A percentile compares a stretch with the other conserved stretches of the same genome.
Evolutionary conservation across 2,797 vertebrate species (phyloP).

Genomic region (Glyptemys insculpta): DNA sequence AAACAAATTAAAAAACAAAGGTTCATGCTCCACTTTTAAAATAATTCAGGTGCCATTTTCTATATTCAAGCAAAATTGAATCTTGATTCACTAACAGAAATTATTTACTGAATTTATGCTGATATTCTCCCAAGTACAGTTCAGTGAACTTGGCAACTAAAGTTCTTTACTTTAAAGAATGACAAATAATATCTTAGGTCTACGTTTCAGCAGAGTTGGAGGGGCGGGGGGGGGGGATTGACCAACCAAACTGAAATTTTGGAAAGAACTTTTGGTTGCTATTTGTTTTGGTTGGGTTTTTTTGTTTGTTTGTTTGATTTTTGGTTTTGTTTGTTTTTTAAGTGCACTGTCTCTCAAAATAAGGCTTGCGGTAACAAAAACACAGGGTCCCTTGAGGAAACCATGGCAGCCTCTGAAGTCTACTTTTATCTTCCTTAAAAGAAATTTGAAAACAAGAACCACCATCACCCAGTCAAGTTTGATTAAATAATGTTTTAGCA

Average conservation of each 20-base stretch:
- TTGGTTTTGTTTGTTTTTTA: not conserved
- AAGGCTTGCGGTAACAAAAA: not conserved
- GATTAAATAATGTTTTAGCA: not conserved
- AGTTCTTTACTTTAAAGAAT: not conserved
- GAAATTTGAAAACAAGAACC: not conserved
- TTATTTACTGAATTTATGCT: not conserved
- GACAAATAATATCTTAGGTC: not conserved
- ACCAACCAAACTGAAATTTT: not conserved
- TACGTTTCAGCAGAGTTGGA: not conserved
- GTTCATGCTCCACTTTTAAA: not conserved
- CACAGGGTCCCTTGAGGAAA: not conserved
- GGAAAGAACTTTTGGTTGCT: not conserved
- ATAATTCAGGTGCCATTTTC: not conserved
- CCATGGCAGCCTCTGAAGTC: not conserved
- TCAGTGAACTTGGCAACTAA: not conserved
- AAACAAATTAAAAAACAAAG: not conserved
- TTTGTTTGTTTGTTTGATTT: too few relatives aligned
- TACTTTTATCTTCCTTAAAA: slow-evolving; percentile 1
- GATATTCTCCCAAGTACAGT: not conserved
- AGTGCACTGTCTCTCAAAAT: not conserved
- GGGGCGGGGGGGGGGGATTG: fast-evolving
- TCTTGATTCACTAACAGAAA: not conserved
- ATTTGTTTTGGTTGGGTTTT: not conserved
- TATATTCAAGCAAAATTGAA: not conserved
- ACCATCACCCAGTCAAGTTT: not conserved